Evolutionary conservation across 2,113 vertebrate genomes (phyloP), one percentile per base, ranked within the genome.

Genomic region (Pangasianodon gigas): DNA sequence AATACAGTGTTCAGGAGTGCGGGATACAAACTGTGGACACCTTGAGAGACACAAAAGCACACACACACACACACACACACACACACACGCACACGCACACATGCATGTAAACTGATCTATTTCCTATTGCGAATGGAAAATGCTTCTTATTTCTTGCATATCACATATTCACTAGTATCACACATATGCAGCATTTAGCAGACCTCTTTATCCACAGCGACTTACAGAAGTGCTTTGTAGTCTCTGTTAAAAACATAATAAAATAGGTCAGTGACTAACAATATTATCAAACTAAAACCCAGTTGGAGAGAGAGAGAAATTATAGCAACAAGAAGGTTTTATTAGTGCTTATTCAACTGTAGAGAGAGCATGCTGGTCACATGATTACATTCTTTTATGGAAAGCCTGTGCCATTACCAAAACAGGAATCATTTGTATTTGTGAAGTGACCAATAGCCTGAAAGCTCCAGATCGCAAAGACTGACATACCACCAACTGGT

Each of bases 211-310:
- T 74, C 71, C 37, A 21, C 71, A 21, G 37, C 6, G 16, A 74
- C 71, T 16, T 44, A 74, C 37, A 41, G 18, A 44, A 74, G 19
- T 74, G 37, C 37, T 41, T 74, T 41, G 5, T 7, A 41, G 24
- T 41, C 18, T 74, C 18, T 18, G 21, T 8, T 74, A 37, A 69
- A 74, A 21, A 8, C 29, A 37, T 9, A 2, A 18, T 75, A 75
- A 75, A 75, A 75, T 74, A 75, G 74, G 74, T 75, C 74, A 75
- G 41, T 46, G 37, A 75, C 41, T 75, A 46, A 46, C 41, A 75
- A 19, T 24, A 75, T 37, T 46, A 75, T 44, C 7, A 4, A 46
- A 19, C 13, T 32, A 14, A 32, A 32, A 32, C 67, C 67, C 14
- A 71, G 67, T 71, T 37, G n/a, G 67, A 71, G n/a, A 16, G 67